Percentiles rank a stretch among this genome's conserved stretches.
Conservation (phyloP, 2,888 invertebrate genomes). For the Aleiodes leptofemur region DNA sequence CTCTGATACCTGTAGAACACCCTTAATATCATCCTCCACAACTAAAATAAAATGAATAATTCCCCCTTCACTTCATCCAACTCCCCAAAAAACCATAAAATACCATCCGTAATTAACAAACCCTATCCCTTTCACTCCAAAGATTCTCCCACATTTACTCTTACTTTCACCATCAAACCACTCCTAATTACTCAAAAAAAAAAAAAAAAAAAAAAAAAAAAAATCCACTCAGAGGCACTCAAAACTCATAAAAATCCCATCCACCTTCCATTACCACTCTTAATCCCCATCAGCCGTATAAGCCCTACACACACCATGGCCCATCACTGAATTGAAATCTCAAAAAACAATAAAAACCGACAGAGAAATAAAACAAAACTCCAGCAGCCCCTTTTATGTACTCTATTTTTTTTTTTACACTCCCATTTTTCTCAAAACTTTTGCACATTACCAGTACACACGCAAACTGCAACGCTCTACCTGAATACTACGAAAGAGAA, state of each 20-base stretch:
- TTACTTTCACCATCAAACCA: no score
- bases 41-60: no score
- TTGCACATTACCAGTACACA: slow-evolving; percentile 11
- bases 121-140: no score
- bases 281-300: not conserved
- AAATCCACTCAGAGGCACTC: not conserved
- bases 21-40: no score
- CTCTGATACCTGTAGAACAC: no score
- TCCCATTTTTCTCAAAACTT: slow-evolving; percentile 9
- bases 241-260: slow-evolving; percentile 17
- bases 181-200: not conserved
- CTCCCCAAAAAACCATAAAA: no score
- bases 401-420: not conserved
- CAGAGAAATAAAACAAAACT: not conserved
- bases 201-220: not conserved
- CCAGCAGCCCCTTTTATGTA: not conserved
- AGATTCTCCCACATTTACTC: no score
- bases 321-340: slow-evolving; percentile 23
- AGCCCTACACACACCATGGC: not conserved
- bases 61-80: no score
- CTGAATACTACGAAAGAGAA: slow-evolving; percentile 31
- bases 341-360: slow-evolving; percentile 2
- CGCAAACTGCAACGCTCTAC: slow-evolving; percentile 15
- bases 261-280: not conserved
- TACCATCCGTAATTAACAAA: no score